Evolutionary conservation across 1,140 invertebrate genomes (phyloP).

Genomic region (Heliconius melpomene): DNA sequence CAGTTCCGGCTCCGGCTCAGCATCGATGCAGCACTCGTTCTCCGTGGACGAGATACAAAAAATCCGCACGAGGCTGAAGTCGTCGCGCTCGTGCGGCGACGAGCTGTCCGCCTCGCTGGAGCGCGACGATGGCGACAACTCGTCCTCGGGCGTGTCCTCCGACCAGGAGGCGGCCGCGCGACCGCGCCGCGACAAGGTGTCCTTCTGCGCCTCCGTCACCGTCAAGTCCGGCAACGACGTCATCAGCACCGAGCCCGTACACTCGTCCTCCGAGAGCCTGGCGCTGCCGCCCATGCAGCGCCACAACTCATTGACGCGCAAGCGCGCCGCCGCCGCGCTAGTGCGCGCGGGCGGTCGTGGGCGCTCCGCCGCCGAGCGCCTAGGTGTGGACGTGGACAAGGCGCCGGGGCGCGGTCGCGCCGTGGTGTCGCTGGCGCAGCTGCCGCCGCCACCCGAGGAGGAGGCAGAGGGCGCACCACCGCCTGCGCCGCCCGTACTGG

Average conservation of each 20-base stretch:
- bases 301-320: constrained; percentile 82
- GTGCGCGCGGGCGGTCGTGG: constrained; percentile 62
- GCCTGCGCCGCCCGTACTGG: constrained; percentile 80
- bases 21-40: constrained; percentile 90
- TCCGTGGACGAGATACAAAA: constrained; percentile 94
- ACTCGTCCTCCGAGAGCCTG: constrained; percentile 71
- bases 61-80: constrained; percentile 90
- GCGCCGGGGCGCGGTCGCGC: constrained; percentile 66
- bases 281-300: constrained; percentile 78
- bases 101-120: constrained; percentile 83
- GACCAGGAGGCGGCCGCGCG: constrained; percentile 86
- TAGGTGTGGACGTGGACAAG: constrained; percentile 68
- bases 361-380: constrained; percentile 75
- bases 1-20: constrained; percentile 87
- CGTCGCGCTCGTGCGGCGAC: constrained; percentile 91
- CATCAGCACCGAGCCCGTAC: constrained; percentile 79
- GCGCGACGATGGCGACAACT: constrained; percentile 91
- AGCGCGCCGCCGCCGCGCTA: constrained; percentile 80
- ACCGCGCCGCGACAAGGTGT: constrained; percentile 75
- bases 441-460: constrained; percentile 82
- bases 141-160: constrained; percentile 92
- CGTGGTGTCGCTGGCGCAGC: constrained; percentile 88
- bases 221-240: constrained; percentile 80
- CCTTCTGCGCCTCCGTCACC: constrained; percentile 77
- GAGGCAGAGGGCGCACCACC: constrained; percentile 3